Base-by-base conservation (phyloP, 2,797 vertebrate species). In the Rhinophrynus dorsalis region DNA sequence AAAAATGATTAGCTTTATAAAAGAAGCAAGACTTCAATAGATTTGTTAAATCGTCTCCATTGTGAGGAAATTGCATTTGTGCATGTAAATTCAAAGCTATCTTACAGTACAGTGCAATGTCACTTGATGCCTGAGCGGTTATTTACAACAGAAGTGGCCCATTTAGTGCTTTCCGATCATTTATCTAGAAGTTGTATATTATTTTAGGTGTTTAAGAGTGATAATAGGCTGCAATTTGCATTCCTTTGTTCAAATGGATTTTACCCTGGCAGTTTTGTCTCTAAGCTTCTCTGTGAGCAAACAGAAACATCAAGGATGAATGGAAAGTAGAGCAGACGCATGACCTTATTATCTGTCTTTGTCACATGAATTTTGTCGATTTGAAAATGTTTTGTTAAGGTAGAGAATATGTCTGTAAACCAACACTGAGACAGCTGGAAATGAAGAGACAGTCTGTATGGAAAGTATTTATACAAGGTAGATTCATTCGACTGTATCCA, bases 221-320 rank as follows among this genome's bases (percentile, higher is more conserved):
- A 78, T 79, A 80, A 81, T 80, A 78, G 78, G 68, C 77, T 80
- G 77, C 69, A 79, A 85, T 87, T 86, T 85, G 75, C 81, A 82
- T 85, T 83, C 81, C 83, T 86, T 83, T 81, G 75, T 85, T 87
- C 80, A 77, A n/a, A 58, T 80, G 82, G 80, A 78, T 86, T 84
- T 78, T 86, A 78, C 76, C 77, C 78, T 83, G 76, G 75, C 77
- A 81, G 75, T 56, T 74, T 62, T 79, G 74, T 82, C 82, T 81
- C 38, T 75, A 66, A 75, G 76, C 67, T 77, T 79, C 76, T 80
- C 86, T 84, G 73, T 76, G 64, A 82, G 75, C 66, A 79, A 77
- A 84, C 78, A 82, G 78, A 62, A 82, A 72, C 70, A 79, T 76
- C 33, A 26, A 67, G 54, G 50, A 75, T 68, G 60, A 76, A 67